Evolutionary conservation across 2,888 invertebrate species (phyloP).

Genomic region (Drosophila anceps): DNA sequence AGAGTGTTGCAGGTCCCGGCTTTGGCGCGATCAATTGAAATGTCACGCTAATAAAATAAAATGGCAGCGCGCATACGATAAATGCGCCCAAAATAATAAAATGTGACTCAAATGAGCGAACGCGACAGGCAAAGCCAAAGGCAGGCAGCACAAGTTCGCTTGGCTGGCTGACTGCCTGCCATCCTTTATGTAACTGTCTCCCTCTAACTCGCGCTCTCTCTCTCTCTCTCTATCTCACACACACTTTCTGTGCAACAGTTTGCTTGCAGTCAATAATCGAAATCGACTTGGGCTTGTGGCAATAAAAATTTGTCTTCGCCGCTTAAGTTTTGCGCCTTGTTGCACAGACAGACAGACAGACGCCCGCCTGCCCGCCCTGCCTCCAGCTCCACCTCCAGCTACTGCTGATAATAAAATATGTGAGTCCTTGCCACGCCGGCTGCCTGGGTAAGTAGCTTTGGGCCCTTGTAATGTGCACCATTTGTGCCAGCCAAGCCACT

Average conservation of each 20-base stretch:
- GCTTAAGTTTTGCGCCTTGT: slow-evolving; percentile 75
- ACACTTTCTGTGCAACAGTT: slow-evolving; percentile 60
- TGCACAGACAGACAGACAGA: slow-evolving; percentile 58
- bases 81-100: slow-evolving; percentile 79
- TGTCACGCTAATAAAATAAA: slow-evolving; percentile 81
- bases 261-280: slow-evolving; percentile 74
- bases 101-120: slow-evolving; percentile 79
- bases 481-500: slow-evolving; percentile 67
- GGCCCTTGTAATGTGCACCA: slow-evolving; percentile 66
- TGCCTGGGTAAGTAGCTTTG: slow-evolving; percentile 63
- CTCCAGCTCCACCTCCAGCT: slow-evolving; percentile 3
- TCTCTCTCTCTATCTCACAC: background rate
- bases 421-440: slow-evolving; percentile 52
- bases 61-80: slow-evolving; percentile 73
- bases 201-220: background rate
- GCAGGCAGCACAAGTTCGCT: slow-evolving; percentile 20
- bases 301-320: slow-evolving; percentile 76
- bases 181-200: background rate
- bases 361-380: background rate
- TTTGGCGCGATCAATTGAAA: slow-evolving; percentile 68
- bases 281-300: slow-evolving; percentile 71
- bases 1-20: background rate
- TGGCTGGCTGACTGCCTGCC: slow-evolving; percentile 14
- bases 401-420: slow-evolving; percentile 65
- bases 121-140: slow-evolving; percentile 61